Base-by-base conservation (phyloP, 2,797 vertebrate species). In the Bryconaethiops microstoma region DNA sequence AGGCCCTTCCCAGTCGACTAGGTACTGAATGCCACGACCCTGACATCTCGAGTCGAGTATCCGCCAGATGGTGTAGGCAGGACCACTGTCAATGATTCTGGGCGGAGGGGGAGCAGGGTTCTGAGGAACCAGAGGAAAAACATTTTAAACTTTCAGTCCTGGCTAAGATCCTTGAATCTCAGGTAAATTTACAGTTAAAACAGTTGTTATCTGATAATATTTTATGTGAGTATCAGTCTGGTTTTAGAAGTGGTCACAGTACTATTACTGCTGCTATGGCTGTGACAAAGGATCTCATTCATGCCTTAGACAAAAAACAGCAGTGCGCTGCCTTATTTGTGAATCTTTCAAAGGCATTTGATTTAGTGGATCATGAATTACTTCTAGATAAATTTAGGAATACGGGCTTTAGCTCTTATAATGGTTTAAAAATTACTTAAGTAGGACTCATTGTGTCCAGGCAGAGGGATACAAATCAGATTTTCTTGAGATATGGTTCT, bases 381-480 rank as follows among this genome's bases (percentile, higher is more conserved):
- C 50, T 39, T n/a, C n/a, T n/a, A n/a, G n/a, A n/a, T n/a, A n/a
- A n/a, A n/a, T n/a, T n/a, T n/a, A n/a, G n/a, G n/a, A n/a, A n/a
- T n/a, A n/a, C n/a, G n/a, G n/a, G n/a, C n/a, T 63, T 76, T 17
- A 0, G 16, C 59, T 25, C 59, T 17, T 64, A 21, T 12, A 77
- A 67, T n/a, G 8, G 19, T 77, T 77, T 40, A 55, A 17, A 76
- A 76, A 76, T 50, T 35, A 76, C 59, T 74, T 74, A n/a, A 23
- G 23, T 29, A 5, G 0, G n/a, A n/a, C 0, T 64, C 62, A 29
- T 8, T 54, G 25, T 23, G 60, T 64, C 35, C 21, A 64, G 54
- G 40, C 17, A 25, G 42, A 76, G 21, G 45, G 13, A n/a, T 23
- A 16, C 19, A 77, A 67, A 65, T 55, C 25, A 6, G 63, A 77